Evolutionary conservation across 2,113 vertebrate species (phyloP).

Genomic region (Channa maculata): DNA sequence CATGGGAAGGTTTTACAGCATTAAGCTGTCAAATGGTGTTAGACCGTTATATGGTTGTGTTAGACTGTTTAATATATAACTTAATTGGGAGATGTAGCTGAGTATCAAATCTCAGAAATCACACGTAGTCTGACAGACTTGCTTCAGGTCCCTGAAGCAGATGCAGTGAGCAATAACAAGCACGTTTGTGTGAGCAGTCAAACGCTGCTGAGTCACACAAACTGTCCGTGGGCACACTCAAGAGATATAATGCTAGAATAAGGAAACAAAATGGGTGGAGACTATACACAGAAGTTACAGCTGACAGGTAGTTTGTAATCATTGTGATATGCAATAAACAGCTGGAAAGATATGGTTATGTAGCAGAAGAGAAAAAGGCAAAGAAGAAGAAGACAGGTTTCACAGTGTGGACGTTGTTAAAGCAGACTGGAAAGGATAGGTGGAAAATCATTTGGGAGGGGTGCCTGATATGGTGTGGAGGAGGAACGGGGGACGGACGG

Average conservation of each 20-base stretch:
- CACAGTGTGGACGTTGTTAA: slow-evolving; percentile 63
- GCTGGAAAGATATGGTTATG: slow-evolving; percentile 42
- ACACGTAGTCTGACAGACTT: slow-evolving; percentile 24
- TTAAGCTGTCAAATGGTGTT: slow-evolving; percentile 13
- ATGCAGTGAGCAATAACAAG: slow-evolving; percentile 32
- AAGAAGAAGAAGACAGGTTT: slow-evolving; percentile 43
- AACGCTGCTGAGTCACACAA: slow-evolving; percentile 64
- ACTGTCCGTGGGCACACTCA: slow-evolving; percentile 21
- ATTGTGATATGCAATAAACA: slow-evolving; percentile 30
- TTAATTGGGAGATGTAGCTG: slow-evolving; percentile 36
- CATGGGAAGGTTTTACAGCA: slow-evolving; percentile 4
- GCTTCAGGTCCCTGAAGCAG: slow-evolving; percentile 25
- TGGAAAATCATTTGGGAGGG: slow-evolving; percentile 86
- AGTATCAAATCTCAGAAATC: slow-evolving; percentile 60
- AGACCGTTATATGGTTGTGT: slow-evolving; percentile 6
- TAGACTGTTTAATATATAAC: slow-evolving; percentile 30
- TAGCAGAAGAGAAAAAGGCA: slow-evolving; percentile 43
- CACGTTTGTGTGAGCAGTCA: slow-evolving; percentile 49
- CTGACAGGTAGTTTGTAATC: slow-evolving; percentile 23
- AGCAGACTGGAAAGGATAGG: slow-evolving; percentile 82
- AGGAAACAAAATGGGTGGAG: slow-evolving; percentile 1
- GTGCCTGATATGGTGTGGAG: slow-evolving; percentile 72
- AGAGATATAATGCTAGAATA: slow-evolving; percentile 33
- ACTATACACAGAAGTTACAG: slow-evolving; percentile 15
- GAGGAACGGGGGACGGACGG: slow-evolving; percentile 49